These are phyloP conservation scores for Macaca mulatta DNA, from an alignment of 2,113 vertebrate species.

Conservation along the genomic window DNA sequence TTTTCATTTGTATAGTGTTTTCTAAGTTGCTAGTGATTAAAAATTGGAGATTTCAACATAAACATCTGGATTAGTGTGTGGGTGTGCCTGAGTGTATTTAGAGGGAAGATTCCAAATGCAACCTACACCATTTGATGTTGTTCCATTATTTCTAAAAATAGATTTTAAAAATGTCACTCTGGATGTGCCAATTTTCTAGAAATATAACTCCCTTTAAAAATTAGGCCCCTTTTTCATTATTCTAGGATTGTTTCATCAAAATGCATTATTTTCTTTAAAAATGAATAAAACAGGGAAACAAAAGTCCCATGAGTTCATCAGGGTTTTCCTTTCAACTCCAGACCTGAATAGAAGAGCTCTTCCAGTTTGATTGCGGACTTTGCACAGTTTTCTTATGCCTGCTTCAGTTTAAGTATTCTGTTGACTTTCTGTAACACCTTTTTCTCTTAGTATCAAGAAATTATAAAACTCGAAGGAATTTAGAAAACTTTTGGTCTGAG, in stretches of 20 bases:
- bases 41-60: not conserved
- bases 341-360: not conserved
- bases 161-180: not conserved
- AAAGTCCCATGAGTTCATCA: not conserved
- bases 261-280: not conserved
- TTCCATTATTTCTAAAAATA: not conserved
- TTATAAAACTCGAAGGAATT: not conserved
- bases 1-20: not conserved
- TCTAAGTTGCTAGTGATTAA: not conserved
- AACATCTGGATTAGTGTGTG: not conserved
- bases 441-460: not conserved
- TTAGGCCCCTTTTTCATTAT: not conserved
- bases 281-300: not conserved
- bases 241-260: constrained; percentile 5
- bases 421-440: not conserved
- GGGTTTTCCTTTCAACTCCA: not conserved
- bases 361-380: not conserved
- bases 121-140: not conserved
- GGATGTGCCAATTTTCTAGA: not conserved
- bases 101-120: not conserved
- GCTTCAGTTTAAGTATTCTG: not conserved
- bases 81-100: not conserved
- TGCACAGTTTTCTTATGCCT: not conserved
- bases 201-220: not conserved
- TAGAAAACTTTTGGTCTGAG: not conserved